A percentile compares a stretch with the other conserved stretches of the same genome.
Conservation (phyloP, 2,113 vertebrate species). For the Cyanocitta stelleri region DNA sequence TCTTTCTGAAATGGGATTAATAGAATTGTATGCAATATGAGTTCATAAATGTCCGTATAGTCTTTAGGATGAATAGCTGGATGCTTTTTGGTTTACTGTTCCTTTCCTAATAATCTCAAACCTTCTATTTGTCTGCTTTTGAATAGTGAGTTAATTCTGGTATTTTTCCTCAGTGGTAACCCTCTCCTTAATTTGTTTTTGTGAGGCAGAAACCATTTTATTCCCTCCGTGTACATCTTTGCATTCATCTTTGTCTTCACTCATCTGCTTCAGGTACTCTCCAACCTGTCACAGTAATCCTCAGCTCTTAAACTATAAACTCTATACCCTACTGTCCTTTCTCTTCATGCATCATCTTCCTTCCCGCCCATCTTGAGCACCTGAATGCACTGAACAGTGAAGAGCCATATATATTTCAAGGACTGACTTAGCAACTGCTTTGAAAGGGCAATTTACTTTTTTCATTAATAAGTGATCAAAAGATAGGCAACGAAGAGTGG, state of each 20-base stretch:
- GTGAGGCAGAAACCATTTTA: not conserved
- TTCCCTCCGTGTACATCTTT: not conserved
- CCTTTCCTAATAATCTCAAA: not conserved
- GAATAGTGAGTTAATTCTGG: not conserved
- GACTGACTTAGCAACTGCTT: not conserved
- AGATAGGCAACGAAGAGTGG: not conserved
- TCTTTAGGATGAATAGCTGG: not conserved
- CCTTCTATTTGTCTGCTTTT: not conserved
- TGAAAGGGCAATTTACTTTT: not conserved
- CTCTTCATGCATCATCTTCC: not conserved
- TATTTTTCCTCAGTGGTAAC: not conserved
- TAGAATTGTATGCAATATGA: not conserved
- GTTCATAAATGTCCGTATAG: not conserved
- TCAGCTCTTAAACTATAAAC: not conserved
- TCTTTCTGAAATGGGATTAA: not conserved
- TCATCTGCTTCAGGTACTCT: not conserved
- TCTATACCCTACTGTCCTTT: not conserved
- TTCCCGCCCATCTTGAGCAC: not conserved
- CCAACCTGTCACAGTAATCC: not conserved
- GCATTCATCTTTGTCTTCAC: not conserved
- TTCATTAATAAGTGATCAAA: conserved; percentile 4
- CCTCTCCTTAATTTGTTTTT: not conserved
- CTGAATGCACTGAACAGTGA: not conserved
- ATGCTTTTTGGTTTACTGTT: not conserved
- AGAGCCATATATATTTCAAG: not conserved